A percentile compares a stretch with the other conserved stretches of the same genome.
These are phyloP conservation scores for Natator depressus DNA, from an alignment of 2,113 vertebrate species.

Conservation along the genomic window DNA sequence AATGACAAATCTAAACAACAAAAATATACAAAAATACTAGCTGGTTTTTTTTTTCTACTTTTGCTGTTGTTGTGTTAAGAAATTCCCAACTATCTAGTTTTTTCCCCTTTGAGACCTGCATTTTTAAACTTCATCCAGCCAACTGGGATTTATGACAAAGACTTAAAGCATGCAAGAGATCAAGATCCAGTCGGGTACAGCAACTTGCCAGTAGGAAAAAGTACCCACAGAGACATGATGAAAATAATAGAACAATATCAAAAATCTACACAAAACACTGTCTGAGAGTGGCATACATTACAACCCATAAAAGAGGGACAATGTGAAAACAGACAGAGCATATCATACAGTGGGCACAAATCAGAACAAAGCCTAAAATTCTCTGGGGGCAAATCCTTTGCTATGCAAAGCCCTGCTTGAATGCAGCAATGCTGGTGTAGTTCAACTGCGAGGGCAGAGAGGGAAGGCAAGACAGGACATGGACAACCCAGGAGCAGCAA, in stretches of 20 bases:
- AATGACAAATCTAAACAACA: slow-evolving; percentile 52
- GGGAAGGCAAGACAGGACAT: accelerated
- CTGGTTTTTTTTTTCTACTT: not conserved
- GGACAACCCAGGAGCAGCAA: not conserved
- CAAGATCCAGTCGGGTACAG: not conserved
- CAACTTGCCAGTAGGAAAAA: not conserved
- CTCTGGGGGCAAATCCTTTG: not conserved
- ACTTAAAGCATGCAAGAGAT: not conserved
- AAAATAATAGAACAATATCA: not conserved
- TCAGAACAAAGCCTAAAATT: not conserved
- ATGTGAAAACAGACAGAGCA: not conserved
- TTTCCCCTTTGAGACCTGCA: not conserved
- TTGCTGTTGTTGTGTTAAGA: not conserved
- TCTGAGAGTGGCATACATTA: not conserved
- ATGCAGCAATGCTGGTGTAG: accelerated
- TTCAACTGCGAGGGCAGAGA: accelerated
- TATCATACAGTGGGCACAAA: not conserved
- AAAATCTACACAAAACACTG: not conserved
- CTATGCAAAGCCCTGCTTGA: not conserved
- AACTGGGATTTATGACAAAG: not conserved
- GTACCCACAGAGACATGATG: not conserved
- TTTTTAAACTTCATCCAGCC: not conserved
- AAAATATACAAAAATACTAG: not conserved
- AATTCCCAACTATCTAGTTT: not conserved
- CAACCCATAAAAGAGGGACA: not conserved